These are phyloP conservation scores for Anolis apletophallus DNA, from an alignment of 2,797 vertebrate genomes.

Conservation along the genomic window DNA sequence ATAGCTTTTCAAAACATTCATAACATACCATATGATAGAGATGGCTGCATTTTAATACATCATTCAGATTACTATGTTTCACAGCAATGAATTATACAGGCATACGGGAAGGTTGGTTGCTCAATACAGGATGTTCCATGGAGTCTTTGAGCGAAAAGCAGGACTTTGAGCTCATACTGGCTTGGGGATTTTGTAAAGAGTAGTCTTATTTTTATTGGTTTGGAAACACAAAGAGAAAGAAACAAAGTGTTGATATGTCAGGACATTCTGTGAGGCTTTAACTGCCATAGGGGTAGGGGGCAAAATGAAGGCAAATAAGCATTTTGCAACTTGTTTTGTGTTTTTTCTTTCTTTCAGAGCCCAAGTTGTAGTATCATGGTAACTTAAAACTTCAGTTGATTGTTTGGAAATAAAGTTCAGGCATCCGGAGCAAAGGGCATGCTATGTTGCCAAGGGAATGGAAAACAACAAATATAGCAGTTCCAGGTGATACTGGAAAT, in stretches of 20 bases:
- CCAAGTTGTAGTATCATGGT: no score
- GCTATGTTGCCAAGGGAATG: no score
- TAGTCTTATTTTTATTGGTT: accelerated
- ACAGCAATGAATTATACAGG: slow-evolving; percentile 46
- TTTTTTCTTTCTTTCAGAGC: no score
- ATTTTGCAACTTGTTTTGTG: no score
- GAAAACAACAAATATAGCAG: no score
- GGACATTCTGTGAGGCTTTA: neutral
- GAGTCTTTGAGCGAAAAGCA: neutral
- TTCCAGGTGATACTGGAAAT: no score
- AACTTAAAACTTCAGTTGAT: no score
- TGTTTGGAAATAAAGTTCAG: no score
- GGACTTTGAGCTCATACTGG: neutral
- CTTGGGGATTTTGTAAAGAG: neutral
- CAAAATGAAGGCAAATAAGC: no score
- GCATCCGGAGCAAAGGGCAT: no score
- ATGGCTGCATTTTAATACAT: slow-evolving; percentile 61
- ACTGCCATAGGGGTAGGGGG: no score
- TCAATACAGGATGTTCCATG: neutral
- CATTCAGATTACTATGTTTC: slow-evolving; percentile 59
- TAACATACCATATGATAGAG: slow-evolving; percentile 66
- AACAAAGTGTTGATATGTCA: neutral
- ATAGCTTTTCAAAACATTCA: slow-evolving; percentile 72
- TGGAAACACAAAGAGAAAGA: neutral
- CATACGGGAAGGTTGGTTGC: slow-evolving; percentile 1